These are phyloP conservation scores for Paracyclopina nana DNA, from an alignment of 1,140 invertebrate genomes.

Conservation along the genomic window DNA sequence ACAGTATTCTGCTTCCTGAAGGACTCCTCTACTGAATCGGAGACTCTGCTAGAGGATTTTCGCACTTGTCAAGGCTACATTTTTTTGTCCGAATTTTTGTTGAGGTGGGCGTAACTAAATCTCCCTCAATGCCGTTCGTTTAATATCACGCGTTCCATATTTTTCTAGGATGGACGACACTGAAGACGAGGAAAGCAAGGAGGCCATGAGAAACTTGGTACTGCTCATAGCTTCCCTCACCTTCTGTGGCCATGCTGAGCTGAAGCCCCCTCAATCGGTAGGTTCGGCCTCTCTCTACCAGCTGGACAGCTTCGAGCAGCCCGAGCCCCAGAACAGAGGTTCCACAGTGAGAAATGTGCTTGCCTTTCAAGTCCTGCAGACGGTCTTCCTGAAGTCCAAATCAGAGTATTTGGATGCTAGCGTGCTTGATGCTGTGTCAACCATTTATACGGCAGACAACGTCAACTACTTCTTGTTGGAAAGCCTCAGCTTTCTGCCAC, in stretches of 20 bases:
- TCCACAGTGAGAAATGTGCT: slow-evolving; percentile 73
- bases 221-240: slow-evolving; percentile 78
- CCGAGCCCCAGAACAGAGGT: slow-evolving; percentile 64
- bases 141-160: slow-evolving; percentile 21
- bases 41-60: slow-evolving; percentile 86
- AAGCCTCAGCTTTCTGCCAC: slow-evolving; percentile 77
- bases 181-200: slow-evolving; percentile 51
- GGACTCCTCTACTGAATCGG: slow-evolving; percentile 91
- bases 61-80: slow-evolving; percentile 78
- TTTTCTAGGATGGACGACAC: slow-evolving; percentile 48
- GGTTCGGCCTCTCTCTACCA: slow-evolving; percentile 74
- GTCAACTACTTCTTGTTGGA: slow-evolving; percentile 98
- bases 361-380: slow-evolving; percentile 84
- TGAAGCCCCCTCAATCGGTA: slow-evolving; percentile 38
- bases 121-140: slow-evolving; percentile 1
- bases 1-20: slow-evolving; percentile 94
- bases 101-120: slow-evolving; percentile 44
- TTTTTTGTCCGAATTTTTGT: slow-evolving; percentile 78
- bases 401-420: slow-evolving; percentile 63
- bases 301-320: slow-evolving; percentile 73
- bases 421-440: slow-evolving; percentile 84
- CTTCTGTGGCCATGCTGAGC: slow-evolving; percentile 74
- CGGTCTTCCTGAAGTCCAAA: slow-evolving; percentile 71
- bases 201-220: slow-evolving; percentile 76
- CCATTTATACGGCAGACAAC: slow-evolving; percentile 89